Conservation (phyloP, 1,140 invertebrate species). For the Paralvinella palmiformis region DNA sequence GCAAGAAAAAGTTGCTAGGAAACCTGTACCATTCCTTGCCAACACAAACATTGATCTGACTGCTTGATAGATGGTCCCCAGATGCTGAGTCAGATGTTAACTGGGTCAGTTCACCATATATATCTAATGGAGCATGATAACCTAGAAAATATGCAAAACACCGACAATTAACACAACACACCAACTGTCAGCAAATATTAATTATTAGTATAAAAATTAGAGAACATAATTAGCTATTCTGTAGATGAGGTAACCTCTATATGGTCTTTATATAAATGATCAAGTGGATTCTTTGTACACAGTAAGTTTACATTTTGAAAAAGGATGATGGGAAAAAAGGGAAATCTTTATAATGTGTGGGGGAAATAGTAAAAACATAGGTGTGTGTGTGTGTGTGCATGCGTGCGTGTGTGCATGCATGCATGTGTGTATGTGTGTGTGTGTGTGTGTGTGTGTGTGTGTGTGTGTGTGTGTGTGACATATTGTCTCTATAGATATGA, state of each 20-base stretch:
- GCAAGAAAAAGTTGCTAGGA: conserved; percentile 93
- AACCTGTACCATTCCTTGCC: conserved; percentile 98
- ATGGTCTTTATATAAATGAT: too few relatives aligned
- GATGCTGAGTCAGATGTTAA: conserved; percentile 52
- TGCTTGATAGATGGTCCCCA: conserved; percentile 53
- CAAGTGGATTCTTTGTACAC: too few relatives aligned
- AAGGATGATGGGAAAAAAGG: neutral
- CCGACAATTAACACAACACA: neutral
- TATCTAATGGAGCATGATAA: conserved; percentile 86
- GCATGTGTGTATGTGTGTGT: neutral
- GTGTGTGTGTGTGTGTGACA: too few relatives aligned
- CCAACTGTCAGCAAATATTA: neutral
- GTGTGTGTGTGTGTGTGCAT: neutral
- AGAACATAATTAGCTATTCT: too few relatives aligned
- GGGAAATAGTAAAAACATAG: neutral
- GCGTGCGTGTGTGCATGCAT: neutral
- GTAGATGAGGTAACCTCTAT: too few relatives aligned
- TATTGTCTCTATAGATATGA: too few relatives aligned
- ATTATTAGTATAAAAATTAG: neutral
- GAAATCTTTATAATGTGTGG: neutral
- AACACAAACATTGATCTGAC: conserved; percentile 77
- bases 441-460: too few relatives aligned
- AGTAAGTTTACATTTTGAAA: too few relatives aligned
- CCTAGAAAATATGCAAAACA: conserved; percentile 49
- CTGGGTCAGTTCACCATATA: conserved; percentile 74